Conservation (phyloP, 2,797 vertebrate species). For the Pteropus rufus region DNA sequence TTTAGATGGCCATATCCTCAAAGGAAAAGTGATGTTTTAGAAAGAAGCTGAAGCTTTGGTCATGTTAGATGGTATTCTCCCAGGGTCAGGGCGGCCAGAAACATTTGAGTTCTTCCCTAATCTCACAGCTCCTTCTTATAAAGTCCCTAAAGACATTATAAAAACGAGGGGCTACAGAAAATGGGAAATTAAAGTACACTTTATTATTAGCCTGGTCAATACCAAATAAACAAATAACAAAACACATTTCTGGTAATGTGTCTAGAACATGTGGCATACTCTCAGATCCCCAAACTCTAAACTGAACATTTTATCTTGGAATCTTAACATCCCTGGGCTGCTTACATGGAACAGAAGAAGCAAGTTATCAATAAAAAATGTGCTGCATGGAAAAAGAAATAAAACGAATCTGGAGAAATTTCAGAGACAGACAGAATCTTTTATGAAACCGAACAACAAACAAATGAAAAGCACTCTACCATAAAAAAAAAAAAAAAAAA, state of each 20-base stretch:
- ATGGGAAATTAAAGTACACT: constrained; percentile 37
- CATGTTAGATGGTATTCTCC: not conserved
- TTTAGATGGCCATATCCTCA: not conserved
- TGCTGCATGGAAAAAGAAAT: constrained; percentile 49
- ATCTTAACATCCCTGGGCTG: constrained; percentile 39
- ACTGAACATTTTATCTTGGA: constrained; percentile 41
- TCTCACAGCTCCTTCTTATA: not conserved
- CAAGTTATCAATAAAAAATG: constrained; percentile 35
- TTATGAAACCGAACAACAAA: constrained; percentile 55
- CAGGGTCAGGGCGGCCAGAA: not conserved
- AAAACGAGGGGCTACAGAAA: constrained; percentile 23
- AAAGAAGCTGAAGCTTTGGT: not conserved
- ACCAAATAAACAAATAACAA: constrained; percentile 61
- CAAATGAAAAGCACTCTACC: constrained; percentile 19
- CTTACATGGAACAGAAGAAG: not conserved
- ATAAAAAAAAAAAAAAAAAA: not conserved
- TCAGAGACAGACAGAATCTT: constrained; percentile 50
- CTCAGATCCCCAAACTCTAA: constrained; percentile 50
- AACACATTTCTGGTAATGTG: constrained; percentile 30
- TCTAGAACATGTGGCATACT: constrained; percentile 33
- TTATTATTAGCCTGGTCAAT: constrained; percentile 8
- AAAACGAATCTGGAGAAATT: constrained; percentile 59
- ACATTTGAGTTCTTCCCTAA: not conserved
- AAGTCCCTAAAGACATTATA: not conserved
- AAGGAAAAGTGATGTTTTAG: not conserved